Base-by-base conservation (phyloP, 2,888 invertebrate genomes). In the Euphydryas editha region DNA sequence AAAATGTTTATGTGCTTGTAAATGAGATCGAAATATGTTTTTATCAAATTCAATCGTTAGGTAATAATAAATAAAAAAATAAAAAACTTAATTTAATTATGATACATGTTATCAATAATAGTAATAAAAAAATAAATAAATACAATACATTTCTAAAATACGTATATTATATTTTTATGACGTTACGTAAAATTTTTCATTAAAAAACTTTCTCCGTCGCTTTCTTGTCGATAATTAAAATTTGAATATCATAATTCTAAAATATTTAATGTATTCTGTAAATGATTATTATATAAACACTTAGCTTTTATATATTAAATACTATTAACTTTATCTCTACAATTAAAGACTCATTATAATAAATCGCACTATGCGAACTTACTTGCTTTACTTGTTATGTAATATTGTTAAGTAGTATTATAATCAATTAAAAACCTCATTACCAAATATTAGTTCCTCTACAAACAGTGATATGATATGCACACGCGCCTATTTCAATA, bases 401-500 rank as follows among this genome's bases (percentile, higher is more conserved):
- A 30, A 30, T 30, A 30, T 7, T 30, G 8, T 7, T 30, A 5
- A 30, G 30, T 30, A 30, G 30, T 30, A 46, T 7, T 10, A 10
- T 18, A 17, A n/a, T 8, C 10, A 18, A 49, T 49, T 5, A 6
- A 21, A 21, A n/a, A 2, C 5, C n/a, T 30, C 30, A 30, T 56
- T 39, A 56, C 20, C 20, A 56, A 56, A 39, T 56, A 56, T 56
- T 39, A 20, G 15, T n/a, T n/a, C n/a, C 36, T 49, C 30, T 24
- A 39, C 17, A 49, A 63, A 57, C 46, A 62, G 47, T 47, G 24
- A 37, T 30, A 13, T 65, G 71, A 65, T 61, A 70, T 37, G 37
- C 36, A 64, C 49, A 72, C 63, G 67, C 71, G 65, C 69, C 5
- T 51, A 24, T 24, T n/a, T 30, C 13, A 30, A 54, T 79, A 75